Base-by-base conservation (phyloP, 2,888 invertebrate species). In the Habroteleia sp. region DNA sequence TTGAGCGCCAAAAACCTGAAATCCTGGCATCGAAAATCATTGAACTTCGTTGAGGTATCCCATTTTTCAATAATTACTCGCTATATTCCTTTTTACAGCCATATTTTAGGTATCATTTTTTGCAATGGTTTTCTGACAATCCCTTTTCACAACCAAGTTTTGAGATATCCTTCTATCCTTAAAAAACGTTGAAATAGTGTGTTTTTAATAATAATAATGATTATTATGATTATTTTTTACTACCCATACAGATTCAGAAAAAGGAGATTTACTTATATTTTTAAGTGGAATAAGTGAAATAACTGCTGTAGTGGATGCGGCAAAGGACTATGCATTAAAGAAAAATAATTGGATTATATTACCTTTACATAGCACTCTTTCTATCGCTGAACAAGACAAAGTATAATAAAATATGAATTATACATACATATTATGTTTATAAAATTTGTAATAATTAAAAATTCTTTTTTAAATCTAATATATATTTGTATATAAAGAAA, bases 201-300 rank as follows among this genome's bases (percentile, higher is more conserved):
- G n/a, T n/a, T n/a, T n/a, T n/a, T n/a, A n/a, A n/a, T n/a, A n/a
- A n/a, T n/a, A n/a, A 20, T 20, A 20, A 20, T 20, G 2, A 20
- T 3, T 20, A 3, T 37, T 20, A 23, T 14, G 3, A 87, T 42
- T 23, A n/a, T 14, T 13, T 80, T n/a, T n/a, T n/a, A n/a, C n/a
- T n/a, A n/a, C n/a, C n/a, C n/a, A n/a, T n/a, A n/a, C n/a, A 94
- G 93, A 89, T 50, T 92, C 92, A 16, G 97, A 98, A 89, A 91
- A 96, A 81, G 99, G 99, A 0, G 99, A 99, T 89, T 91, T 98
- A 7, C 90, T 99, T 2, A 93, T 99, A 85, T 99, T 99, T 89
- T 91, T 99, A 81, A 97, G 97, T 80, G 99, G 98, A 0, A 94
- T 97, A 82, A 94, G 95, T 85, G 98, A 98, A 89, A 98, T 99